Evolutionary conservation across 2,797 vertebrate species (phyloP).

Genomic region (Rachycentron canadum): DNA sequence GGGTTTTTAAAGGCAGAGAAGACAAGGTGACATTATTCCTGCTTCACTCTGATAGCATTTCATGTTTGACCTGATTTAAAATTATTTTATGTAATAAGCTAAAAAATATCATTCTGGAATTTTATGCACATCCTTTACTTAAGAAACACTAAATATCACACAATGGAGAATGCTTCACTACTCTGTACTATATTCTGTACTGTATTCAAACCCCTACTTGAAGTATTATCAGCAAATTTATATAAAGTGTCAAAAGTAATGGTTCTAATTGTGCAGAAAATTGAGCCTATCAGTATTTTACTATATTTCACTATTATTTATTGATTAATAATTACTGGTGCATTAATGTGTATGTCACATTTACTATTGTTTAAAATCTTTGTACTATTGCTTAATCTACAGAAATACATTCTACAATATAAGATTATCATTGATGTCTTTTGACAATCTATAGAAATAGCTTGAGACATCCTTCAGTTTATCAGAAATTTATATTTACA

Average conservation of each 20-base stretch:
- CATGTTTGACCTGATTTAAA: background rate
- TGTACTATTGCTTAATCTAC: background rate
- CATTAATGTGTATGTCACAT: background rate
- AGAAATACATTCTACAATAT: background rate
- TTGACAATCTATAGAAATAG: no score
- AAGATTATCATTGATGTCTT: background rate
- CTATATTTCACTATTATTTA: no score
- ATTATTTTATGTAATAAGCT: background rate
- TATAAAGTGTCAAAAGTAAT: no score
- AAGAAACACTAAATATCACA: background rate
- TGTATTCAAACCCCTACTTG: background rate
- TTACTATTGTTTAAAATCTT: background rate
- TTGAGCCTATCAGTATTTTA: no score
- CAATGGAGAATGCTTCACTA: no score
- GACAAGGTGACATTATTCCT: conserved; percentile 16
- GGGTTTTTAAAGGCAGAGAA: conserved; percentile 32
- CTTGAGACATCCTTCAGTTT: background rate
- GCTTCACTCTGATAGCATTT: conserved; percentile 8
- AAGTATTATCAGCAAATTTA: no score
- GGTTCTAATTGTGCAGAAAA: no score
- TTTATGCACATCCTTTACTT: background rate
- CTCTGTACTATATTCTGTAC: background rate
- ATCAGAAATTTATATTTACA: no score
- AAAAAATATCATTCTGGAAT: background rate
- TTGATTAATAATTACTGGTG: no score